Base-by-base conservation (phyloP, 2,797 vertebrate species). In the Macropus fuliginosus region DNA sequence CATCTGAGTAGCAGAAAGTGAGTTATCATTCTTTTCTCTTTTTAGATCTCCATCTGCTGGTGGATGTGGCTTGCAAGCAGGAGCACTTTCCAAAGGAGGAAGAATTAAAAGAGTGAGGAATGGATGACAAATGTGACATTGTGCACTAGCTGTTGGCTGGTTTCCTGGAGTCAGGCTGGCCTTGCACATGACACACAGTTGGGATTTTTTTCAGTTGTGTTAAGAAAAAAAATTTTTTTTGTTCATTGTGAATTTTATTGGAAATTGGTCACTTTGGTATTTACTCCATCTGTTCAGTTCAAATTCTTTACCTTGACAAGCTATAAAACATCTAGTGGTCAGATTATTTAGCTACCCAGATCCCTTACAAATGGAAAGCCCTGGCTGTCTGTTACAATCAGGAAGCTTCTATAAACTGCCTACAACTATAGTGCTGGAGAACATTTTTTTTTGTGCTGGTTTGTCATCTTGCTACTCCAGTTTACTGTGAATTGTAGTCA, bases 11-110 rank as follows among this genome's bases (percentile, higher is more conserved):
- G 27, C 92, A 89, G 55, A 91, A 74, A 94, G 18, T 98, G 91
- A 97, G 96, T 98, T 96, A 28, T 91, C 92, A 92, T 96, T 94
- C 96, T 91, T 91, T 93, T 95, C 98, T 98, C 96, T 98, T 98
- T 98, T 95, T 97, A 99, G 98, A 98, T 98, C 97, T 98, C 97
- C 97, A 98, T 98, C 98, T 99, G 97, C 97, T 98, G 97, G 98
- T 98, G 93, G 98, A 98, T n/a, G 96, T 96, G 94, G 95, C 98
- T 96, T 99, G 98, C 97, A 98, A 98, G 96, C 94, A 93, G 96
- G 97, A 98, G 54, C 97, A 96, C 94, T 98, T 98, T 96, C 95
- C 93, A 91, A 96, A 98, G 96, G 98, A 98, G 93, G 98, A 98
- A 97, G 98, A 97, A 96, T 96, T 96, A 95, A 96, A 97, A 97